Evolutionary conservation across 2,113 vertebrate species (phyloP).

Genomic region (Alligator sinensis): DNA sequence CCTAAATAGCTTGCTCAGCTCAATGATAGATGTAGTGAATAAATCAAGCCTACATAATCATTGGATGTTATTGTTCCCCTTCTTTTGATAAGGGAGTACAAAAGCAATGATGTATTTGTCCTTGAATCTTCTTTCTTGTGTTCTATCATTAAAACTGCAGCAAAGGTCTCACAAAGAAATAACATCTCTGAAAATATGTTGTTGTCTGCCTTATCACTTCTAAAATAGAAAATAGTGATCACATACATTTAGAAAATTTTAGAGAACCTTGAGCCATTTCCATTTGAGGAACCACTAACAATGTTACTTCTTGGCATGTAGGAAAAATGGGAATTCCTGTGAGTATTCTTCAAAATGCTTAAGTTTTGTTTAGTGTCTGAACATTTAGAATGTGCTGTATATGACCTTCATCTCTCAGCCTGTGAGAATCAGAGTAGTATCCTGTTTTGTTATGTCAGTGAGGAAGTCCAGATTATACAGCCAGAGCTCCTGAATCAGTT

Average conservation of each 20-base stretch:
- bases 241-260: neutral
- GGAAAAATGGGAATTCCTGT: conserved; percentile 10
- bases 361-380: conserved; percentile 24
- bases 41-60: neutral
- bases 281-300: neutral
- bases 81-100: neutral
- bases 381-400: neutral
- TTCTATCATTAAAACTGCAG: neutral
- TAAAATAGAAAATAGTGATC: neutral
- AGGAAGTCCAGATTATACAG: conserved; percentile 13
- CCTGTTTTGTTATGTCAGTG: conserved; percentile 31
- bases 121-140: neutral
- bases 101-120: neutral
- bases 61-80: neutral
- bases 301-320: neutral
- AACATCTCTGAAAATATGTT: neutral
- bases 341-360: neutral
- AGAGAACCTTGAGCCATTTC: conserved; percentile 34
- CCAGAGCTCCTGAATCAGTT: neutral
- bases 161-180: neutral
- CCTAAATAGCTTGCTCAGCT: neutral
- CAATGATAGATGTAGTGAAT: neutral
- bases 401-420: neutral
- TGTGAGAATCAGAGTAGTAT: neutral
- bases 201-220: neutral